A percentile compares a stretch with the other conserved stretches of the same genome.
These are phyloP conservation scores for Ceriagrion tenellum DNA, from an alignment of 2,888 invertebrate species.

Conservation along the genomic window DNA sequence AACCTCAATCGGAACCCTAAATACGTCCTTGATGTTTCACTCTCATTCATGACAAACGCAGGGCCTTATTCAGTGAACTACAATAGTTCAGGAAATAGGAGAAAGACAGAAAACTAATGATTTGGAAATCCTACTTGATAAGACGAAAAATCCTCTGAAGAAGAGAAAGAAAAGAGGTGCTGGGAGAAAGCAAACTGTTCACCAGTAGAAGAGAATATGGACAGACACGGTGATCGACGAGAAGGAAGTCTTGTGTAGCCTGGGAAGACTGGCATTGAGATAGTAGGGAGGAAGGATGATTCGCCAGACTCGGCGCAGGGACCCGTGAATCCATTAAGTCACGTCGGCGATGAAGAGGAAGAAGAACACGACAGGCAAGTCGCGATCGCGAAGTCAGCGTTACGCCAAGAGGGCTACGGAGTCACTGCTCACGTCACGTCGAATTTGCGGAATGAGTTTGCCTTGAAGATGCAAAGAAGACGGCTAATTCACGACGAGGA, in stretches of 20 bases:
- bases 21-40: too few relatives aligned
- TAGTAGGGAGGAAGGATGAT: background rate
- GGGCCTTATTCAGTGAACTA: background rate
- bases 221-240: background rate
- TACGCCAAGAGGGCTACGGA: background rate
- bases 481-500: background rate
- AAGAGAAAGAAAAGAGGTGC: too few relatives aligned
- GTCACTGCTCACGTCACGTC: background rate
- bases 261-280: background rate
- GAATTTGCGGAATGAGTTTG: background rate
- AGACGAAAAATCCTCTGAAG: too few relatives aligned
- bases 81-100: background rate
- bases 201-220: background rate
- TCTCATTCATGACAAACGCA: too few relatives aligned
- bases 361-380: background rate
- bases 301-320: background rate
- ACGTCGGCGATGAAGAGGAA: background rate
- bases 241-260: background rate
- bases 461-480: background rate
- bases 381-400: slow-evolving; percentile 14
- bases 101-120: background rate
- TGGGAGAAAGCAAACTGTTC: too few relatives aligned
- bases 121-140: too few relatives aligned
- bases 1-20: too few relatives aligned
- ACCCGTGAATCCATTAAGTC: background rate